phyloP scores from a whole-genome alignment of 1,140 invertebrate genomes.

The Pachypsylla venusta region DNA sequence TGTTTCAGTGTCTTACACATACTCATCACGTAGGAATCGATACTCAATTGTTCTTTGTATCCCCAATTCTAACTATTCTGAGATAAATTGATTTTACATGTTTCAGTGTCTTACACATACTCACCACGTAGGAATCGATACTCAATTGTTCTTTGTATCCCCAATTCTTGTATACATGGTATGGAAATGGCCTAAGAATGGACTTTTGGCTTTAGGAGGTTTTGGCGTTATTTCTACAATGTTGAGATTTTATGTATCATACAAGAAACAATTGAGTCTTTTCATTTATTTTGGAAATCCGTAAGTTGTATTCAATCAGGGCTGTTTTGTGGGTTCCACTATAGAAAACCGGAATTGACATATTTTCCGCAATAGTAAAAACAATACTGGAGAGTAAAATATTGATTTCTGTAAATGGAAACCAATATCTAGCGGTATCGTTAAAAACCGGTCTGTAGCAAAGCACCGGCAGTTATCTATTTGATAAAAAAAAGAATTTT shows the following conservation, averaged over 20 bases:
- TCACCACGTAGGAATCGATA: slow-evolving; percentile 61
- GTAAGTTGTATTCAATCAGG: slow-evolving; percentile 41
- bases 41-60: slow-evolving; percentile 56
- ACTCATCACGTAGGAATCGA: slow-evolving; percentile 62
- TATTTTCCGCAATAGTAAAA: too few species aligned
- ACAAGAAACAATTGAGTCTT: slow-evolving; percentile 45
- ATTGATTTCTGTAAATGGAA: too few species aligned
- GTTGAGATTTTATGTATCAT: slow-evolving; percentile 46
- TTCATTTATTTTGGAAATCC: slow-evolving; percentile 55
- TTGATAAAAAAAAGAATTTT: too few species aligned
- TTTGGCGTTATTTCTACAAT: slow-evolving; percentile 43
- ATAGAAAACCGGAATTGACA: too few species aligned
- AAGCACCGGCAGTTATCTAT: too few species aligned
- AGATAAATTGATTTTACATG: too few species aligned
- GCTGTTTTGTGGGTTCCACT: too few species aligned
- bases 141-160: slow-evolving; percentile 55
- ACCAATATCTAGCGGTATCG: too few species aligned
- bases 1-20: slow-evolving; percentile 50
- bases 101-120: slow-evolving; percentile 52
- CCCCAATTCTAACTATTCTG: slow-evolving; percentile 52
- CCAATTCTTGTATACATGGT: slow-evolving; percentile 48
- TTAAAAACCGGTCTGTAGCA: too few species aligned
- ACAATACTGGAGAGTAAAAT: too few species aligned
- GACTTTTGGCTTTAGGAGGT: slow-evolving; percentile 33
- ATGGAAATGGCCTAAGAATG: slow-evolving; percentile 44